Evolutionary conservation across 2,797 vertebrate species (phyloP), one percentile per base, ranked within the genome.

Genomic region (Podarcis siculus): DNA sequence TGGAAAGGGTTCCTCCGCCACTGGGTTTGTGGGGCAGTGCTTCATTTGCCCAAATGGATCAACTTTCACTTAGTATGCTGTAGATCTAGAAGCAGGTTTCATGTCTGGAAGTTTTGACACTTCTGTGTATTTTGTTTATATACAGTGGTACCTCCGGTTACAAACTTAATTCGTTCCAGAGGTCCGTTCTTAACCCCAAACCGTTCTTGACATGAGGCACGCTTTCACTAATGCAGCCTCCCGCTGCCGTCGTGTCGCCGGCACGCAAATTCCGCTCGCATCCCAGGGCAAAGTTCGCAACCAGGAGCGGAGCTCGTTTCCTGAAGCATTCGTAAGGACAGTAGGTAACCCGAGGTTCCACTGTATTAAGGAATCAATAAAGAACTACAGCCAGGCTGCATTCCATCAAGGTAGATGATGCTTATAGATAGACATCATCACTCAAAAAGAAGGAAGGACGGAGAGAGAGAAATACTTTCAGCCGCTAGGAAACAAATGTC

Each of bases 191-290:
- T 55, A 55, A 55, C 49, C 49, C 49, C 1, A 55, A 55, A 55
- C 49, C 13, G 1, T 55, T 55, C 49, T 55, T 55, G 15, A 55
- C 49, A 55, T 1, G 13, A 15, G 49, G 49, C 49, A 0, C 13
- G 13, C 13, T 55, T 15, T 55, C 1, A 0, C 49, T 55, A 55
- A 55, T 4, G 49, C 3, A 12, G 49, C 49, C 49, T 49, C 12
- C 49, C 12, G 12, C 49, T 49, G 13, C 49, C 2, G 13, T 3
- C 1, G 49, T 13, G 3, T 3, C 1, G 13, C 49, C 3, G 3
- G 13, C 49, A 55, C 13, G 13, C 0, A 3, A 55, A 13, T 55
- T 55, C 13, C 12, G 3, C 49, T 49, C 49, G 0, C 45, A 49
- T 49, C 45, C 12, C 3, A 3, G 49, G 49, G 49, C 49, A 55